Conservation (phyloP, 2,888 invertebrate species). For the Nezara viridula region DNA sequence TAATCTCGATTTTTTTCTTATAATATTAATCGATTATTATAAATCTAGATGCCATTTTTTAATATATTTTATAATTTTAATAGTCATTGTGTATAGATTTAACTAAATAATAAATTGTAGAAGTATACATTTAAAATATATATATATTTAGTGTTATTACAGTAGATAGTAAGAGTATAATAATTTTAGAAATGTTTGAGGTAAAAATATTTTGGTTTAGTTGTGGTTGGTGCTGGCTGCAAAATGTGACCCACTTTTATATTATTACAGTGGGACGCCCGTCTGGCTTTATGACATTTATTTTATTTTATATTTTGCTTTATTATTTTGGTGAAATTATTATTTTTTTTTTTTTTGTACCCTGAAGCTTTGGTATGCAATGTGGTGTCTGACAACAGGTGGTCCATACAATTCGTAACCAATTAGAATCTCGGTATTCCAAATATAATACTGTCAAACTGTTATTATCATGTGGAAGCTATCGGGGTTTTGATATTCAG, state of each 20-base stretch:
- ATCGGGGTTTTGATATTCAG: background rate
- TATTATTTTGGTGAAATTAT: background rate
- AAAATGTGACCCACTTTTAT: slow-evolving; percentile 2
- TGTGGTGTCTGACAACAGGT: background rate
- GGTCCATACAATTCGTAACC: background rate
- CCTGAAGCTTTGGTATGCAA: background rate
- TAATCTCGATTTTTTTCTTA: background rate
- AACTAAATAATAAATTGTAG: background rate
- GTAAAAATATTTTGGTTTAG: background rate
- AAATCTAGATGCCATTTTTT: background rate
- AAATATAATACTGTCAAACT: background rate
- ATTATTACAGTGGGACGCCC: background rate
- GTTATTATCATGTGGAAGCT: background rate
- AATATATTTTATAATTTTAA: background rate
- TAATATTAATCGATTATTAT: background rate
- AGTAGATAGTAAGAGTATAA: background rate
- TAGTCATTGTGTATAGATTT: background rate
- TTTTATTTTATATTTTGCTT: background rate
- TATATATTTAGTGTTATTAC: background rate
- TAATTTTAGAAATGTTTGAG: background rate
- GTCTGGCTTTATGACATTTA: background rate
- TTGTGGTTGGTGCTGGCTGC: background rate
- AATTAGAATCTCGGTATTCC: background rate
- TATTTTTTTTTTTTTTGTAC: background rate
- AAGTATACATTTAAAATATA: background rate